phyloP scores from a whole-genome alignment of 2,888 invertebrate genomes.

The Conops quadrifasciatus region DNA sequence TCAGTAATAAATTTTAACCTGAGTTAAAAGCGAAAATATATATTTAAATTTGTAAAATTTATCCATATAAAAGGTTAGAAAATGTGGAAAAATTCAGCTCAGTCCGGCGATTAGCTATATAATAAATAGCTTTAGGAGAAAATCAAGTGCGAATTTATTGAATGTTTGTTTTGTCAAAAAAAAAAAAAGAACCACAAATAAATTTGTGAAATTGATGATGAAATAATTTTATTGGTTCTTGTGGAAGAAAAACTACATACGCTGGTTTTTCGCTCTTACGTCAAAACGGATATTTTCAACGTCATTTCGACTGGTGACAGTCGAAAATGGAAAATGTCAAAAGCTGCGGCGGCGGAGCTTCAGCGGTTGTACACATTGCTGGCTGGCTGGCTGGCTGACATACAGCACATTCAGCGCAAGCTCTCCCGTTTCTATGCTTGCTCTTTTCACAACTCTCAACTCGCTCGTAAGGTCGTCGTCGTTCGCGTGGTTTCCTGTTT shows the following conservation, averaged over 20 bases:
- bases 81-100: not conserved
- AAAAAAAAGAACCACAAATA: no score
- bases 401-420: constrained; percentile 15
- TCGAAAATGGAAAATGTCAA: constrained; percentile 11
- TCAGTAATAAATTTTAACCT: not conserved
- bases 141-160: not conserved
- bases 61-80: not conserved
- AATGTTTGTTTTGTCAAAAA: no score
- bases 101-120: not conserved
- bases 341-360: not conserved
- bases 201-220: no score
- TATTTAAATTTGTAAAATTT: not conserved
- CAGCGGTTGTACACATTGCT: not conserved
- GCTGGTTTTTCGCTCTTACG: not conserved
- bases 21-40: not conserved
- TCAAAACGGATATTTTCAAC: constrained; percentile 2
- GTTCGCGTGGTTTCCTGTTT: no score
- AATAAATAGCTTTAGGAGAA: not conserved
- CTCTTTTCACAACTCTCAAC: no score
- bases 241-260: not conserved
- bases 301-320: not conserved
- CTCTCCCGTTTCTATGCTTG: no score
- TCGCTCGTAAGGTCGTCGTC: not conserved
- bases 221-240: no score
- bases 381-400: not conserved